These are phyloP conservation scores for Priocnemis perturbator DNA, from an alignment of 2,888 invertebrate genomes.

Conservation along the genomic window DNA sequence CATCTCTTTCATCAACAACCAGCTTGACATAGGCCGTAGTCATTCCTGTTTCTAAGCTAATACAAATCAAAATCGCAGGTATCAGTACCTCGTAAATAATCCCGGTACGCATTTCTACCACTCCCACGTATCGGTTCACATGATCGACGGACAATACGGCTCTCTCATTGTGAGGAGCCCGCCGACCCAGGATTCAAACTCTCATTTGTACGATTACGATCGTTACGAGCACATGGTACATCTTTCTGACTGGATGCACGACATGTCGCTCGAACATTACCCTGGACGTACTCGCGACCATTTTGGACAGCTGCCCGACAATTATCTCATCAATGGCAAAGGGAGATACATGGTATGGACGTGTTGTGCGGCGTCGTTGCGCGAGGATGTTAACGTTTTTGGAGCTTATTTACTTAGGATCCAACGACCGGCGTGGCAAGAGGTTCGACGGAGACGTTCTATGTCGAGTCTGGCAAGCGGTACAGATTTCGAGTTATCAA, in stretches of 20 bases:
- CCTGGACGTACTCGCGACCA: constrained; percentile 75
- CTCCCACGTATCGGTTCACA: constrained; percentile 72
- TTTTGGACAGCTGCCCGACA: constrained; percentile 69
- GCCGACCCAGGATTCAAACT: constrained; percentile 67
- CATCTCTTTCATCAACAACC: too few species aligned
- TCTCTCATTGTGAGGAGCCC: constrained; percentile 78
- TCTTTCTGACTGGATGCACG: constrained; percentile 76
- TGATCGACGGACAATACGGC: constrained; percentile 79
- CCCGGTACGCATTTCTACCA: constrained; percentile 72
- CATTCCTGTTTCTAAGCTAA: too few species aligned
- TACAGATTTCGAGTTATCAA: constrained; percentile 78
- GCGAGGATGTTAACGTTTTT: not conserved
- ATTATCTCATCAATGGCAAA: constrained; percentile 65
- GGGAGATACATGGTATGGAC: constrained; percentile 81
- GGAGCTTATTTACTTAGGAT: constrained; percentile 42
- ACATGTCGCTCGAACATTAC: constrained; percentile 65
- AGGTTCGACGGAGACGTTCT: constrained; percentile 53
- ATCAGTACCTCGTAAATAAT: constrained; percentile 73
- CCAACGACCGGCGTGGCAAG: constrained; percentile 48
- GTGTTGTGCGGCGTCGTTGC: constrained; percentile 6
- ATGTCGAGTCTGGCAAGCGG: constrained; percentile 73
- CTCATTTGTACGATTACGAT: constrained; percentile 72
- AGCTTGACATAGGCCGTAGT: too few species aligned
- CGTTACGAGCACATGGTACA: constrained; percentile 77
- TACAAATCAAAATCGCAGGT: not conserved